Base-by-base conservation (phyloP, 2,888 invertebrate species). In the Lycocerus yunnanus region DNA sequence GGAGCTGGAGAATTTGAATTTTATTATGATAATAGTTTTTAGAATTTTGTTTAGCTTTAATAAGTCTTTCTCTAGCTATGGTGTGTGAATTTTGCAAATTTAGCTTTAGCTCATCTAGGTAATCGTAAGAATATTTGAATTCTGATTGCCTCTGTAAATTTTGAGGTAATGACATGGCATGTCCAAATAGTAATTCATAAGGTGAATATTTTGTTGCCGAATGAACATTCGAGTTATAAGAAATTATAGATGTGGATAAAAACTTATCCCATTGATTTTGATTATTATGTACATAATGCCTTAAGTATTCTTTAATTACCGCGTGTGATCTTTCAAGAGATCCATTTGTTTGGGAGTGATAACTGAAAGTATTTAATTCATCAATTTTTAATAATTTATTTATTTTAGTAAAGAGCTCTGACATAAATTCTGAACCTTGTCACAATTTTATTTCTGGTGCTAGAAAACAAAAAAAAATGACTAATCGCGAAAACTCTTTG, bases 341-440 rank as follows among this genome's bases (percentile, higher is more conserved):
- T 5, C 84, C 82, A 15, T 83, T 83, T 5, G 77, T 79, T 77
- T 84, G 80, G 9, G 83, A 84, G 68, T 82, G 81, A 75, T 83
- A 84, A 1, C 83, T 79, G 5, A 82, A 82, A 5, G 80, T 81
- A 58, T 80, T 74, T 9, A 84, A 76, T 68, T 84, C 79, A 69
- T 83, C 80, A 5, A 83, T 83, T 77, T 82, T 81, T 18, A 84
- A 82, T 15, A 83, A 66, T 75, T 83, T 82, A 1, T 77, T 73
- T 8, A 82, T 20, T 68, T 84, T 75, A 74, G 82, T 82, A 3
- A 85, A 66, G 21, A 84, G n/a, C 8, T 80, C 77, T n/a, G 83
- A 79, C 3, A 66, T 77, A 65, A 81, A 81, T 68, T 82, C 79
- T 14, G 24, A 79, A 66, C 68, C n/a, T n/a, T n/a, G n/a, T n/a